A percentile compares a stretch with the other conserved stretches of the same genome.
These are phyloP conservation scores for Cephonodes hylas DNA, from an alignment of 2,888 invertebrate species.

Conservation along the genomic window DNA sequence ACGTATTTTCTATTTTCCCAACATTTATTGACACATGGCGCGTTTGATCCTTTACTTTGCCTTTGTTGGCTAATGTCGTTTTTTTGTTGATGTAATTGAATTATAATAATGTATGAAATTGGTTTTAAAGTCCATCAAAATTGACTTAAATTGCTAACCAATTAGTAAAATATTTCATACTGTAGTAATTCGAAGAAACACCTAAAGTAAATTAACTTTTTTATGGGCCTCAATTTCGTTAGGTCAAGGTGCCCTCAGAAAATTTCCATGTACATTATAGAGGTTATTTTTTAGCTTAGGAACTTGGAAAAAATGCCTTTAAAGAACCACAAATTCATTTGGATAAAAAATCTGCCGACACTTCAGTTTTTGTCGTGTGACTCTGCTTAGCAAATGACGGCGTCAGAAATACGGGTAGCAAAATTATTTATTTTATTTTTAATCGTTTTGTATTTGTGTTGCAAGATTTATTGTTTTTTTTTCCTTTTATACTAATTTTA, in stretches of 20 bases:
- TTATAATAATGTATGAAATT: not conserved
- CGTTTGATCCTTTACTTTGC: too few relatives aligned
- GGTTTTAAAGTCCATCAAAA: not conserved
- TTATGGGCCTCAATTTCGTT: constrained; percentile 16
- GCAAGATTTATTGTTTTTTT: too few relatives aligned
- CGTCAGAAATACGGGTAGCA: not conserved
- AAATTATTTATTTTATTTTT: not conserved
- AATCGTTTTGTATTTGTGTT: too few relatives aligned
- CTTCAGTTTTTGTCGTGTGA: not conserved
- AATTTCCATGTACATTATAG: not conserved
- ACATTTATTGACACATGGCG: too few relatives aligned
- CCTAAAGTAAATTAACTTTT: constrained; percentile 3
- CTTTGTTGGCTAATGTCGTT: too few relatives aligned
- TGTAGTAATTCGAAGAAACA: not conserved
- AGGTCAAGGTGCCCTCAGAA: constrained; percentile 5
- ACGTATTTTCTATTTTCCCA: not conserved
- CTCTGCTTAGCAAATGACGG: not conserved
- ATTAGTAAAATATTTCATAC: not conserved
- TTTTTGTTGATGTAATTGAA: not conserved
- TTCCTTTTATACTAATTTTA: too few relatives aligned
- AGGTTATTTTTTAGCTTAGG: not conserved
- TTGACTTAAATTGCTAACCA: not conserved
- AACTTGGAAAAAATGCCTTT: not conserved
- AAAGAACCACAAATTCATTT: not conserved
- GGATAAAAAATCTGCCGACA: not conserved